Base-by-base conservation (phyloP, 1,140 invertebrate genomes). In the Drosophila lini region DNA sequence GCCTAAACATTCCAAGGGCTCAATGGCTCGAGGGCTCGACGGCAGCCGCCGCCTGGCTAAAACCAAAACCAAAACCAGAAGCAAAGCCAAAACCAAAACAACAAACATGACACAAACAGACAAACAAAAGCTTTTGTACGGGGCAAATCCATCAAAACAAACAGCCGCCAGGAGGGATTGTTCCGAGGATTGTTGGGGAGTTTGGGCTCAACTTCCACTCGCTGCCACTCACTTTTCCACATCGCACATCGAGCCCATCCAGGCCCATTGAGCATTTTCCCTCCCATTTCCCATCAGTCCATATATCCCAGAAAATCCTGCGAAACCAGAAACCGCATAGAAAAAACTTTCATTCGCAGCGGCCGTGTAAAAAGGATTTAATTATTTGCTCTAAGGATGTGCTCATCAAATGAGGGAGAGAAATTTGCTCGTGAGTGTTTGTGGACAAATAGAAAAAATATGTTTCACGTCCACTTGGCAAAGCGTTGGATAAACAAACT, bases 341-440 rank as follows among this genome's bases (percentile, higher is more conserved):
- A 42, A 58, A 58, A 58, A 73, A 75, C 71, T 76, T 75, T 75
- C 60, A 58, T 48, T 68, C 64, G 62, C 75, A 79, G 81, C 76
- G 80, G 74, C 83, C 80, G 83, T 85, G 80, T 81, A 91, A 81
- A 91, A 91, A 91, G 89, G 89, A 91, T 91, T 91, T 91, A 91
- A 91, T 91, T 91, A 91, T 91, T 91, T 91, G 89, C 74, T 91
- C 63, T 91, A 89, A 85, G 89, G 89, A 91, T 91, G 67, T 81
- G 57, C 68, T 44, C 68, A 64, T 56, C 60, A 41, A 71, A 59
- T 36, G 32, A 52, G 48, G 67, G 38, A 69, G 55, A 60, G 58
- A 32, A 32, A 31, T 70, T 40, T 78, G 28, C 57, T 45, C 57
- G 2, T 42, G 52, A 64, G 74, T 86, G 62, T 86, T 82, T 88